Base-by-base conservation (phyloP, 2,113 vertebrate genomes). In the Mesocricetus auratus region DNA sequence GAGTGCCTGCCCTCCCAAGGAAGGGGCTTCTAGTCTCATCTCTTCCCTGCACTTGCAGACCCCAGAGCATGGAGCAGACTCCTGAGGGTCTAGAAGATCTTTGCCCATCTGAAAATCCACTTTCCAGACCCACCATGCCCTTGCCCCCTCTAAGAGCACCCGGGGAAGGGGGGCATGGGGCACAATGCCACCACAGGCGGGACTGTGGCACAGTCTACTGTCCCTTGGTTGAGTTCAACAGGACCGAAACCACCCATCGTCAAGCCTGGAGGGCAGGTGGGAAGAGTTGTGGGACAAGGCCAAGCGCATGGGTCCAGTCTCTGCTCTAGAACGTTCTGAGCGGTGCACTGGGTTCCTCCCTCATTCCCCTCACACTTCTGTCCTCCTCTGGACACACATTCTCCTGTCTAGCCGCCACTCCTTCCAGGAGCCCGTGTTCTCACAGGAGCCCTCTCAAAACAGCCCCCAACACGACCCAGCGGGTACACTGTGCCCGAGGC, bases 111-210 rank as follows among this genome's bases (percentile, higher is more conserved):
- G 78, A 60, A 79, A 56, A 33, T 5, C 2, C 1, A 5, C 53
- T 21, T 53, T 53, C 31, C 9, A 26, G 56, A 19, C 24, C 33
- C 39, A 86, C 0, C 7, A 0, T 0, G 79, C 33, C 42, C 29
- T 42, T 1, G 3, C 19, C 21, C 42, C n/a, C 58, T 16, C 88
- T 78, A 13, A 33, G 50, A 7, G 12, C 26, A n/a, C 42, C 21
- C 13, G 4, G 15, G 53, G 2, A n/a, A 7, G 15, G 53, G 2
- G 50, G 13, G 21, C 11, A 24, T 7, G 7, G 0, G 42, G 21
- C 50, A 29, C 3, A 0, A 1, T 1, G 0, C 2, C 4, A 21
- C 3, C 5, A 33, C 7, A 29, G 42, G 36, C 0, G n/a, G 73
- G 64, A 4, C 22, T n/a, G 13, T 3, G 47, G 47, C 58, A 36